Base-by-base conservation (phyloP, 2,797 vertebrate species). In the Melanitta fusca region DNA sequence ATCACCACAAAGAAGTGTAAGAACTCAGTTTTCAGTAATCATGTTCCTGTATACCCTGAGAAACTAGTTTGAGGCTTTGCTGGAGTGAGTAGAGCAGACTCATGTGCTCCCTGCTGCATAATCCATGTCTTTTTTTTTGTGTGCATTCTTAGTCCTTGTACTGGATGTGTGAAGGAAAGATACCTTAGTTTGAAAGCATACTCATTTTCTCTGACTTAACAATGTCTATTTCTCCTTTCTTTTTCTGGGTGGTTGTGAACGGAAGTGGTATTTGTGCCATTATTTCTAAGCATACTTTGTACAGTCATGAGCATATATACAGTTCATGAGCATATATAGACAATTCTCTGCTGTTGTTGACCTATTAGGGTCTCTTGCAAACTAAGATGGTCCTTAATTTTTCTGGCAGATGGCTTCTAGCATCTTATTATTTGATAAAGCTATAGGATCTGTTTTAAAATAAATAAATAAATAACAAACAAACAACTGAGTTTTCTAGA, bases 1-100 rank as follows among this genome's bases (percentile, higher is more conserved):
- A 82, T 72, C 0, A 0, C 75, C 0, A 2, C 56, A 38, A 64
- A 82, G 68, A 73, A 91, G 34, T 51, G 66, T 58, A 62, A 47
- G 84, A 88, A 81, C 88, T 83, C 69, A 56, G 38, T 72, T 91
- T 79, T 45, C 57, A 86, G 56, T 81, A 88, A 88, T 34, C 78
- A 18, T 93, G 49, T 56, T 87, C 90, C 71, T 91, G 80, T 79
- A 73, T 85, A 62, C 56, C 28, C 47, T 65, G 68, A 77, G 39
- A 70, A 93, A 78, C 53, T 85, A 78, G 41, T 86, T 22, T 92
- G 53, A 91, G 57, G 43, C 36, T 69, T 82, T 92, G 22, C 69
- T 83, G 87, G 57, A 78, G 30, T 53, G 62, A 91, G 65, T 64
- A 17, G 41, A 89, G 41, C 28, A 85, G 69, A 34, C 47, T 80